Base-by-base conservation (phyloP, 2,797 vertebrate genomes). In the Galagoides demidoff region DNA sequence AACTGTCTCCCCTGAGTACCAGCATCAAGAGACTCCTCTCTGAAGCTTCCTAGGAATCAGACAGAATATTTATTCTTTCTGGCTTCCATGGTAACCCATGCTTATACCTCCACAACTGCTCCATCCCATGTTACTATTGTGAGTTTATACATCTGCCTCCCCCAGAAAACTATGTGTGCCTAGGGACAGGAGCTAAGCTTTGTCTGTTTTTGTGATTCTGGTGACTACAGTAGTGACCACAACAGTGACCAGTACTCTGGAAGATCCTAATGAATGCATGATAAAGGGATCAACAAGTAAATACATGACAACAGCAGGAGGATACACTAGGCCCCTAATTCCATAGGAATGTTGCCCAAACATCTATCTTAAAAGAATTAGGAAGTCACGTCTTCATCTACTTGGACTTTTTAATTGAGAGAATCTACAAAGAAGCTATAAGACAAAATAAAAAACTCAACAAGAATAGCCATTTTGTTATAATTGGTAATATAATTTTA, bases 391-490 rank as follows among this genome's bases (percentile, higher is more conserved):
- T 25, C 20, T 85, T 57, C 22, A 66, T n/a, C 5, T 73, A 66
- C 5, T 52, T 39, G 3, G 0, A 61, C 68, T 82, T 95, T n/a
- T 45, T 77, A 94, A 63, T 7, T 57, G n/a, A 82, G 43, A 73
- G 5, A 37, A 45, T 39, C 31, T 61, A 85, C 6, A 85, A 64
- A 81, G n/a, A 76, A 92, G 10, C 4, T 98, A 95, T 93, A 97
- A 96, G 22, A 27, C 55, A 97, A 97, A 95, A 95, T 89, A 94
- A 97, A 91, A 17, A 96, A 94, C 96, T 96, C n/a, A 97, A 91
- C 92, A 87, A 97, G 27, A 86, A 97, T 79, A 97, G 70, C 57
- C 95, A 92, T 87, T 97, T 97, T 97, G 94, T 96, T 96, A 97
- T 94, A 79, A 43, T 95, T 90, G 1, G 0, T 97, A 93, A 96